Evolutionary conservation across 2,797 vertebrate genomes (phyloP).

Genomic region (Acipenser oxyrinchus): DNA sequence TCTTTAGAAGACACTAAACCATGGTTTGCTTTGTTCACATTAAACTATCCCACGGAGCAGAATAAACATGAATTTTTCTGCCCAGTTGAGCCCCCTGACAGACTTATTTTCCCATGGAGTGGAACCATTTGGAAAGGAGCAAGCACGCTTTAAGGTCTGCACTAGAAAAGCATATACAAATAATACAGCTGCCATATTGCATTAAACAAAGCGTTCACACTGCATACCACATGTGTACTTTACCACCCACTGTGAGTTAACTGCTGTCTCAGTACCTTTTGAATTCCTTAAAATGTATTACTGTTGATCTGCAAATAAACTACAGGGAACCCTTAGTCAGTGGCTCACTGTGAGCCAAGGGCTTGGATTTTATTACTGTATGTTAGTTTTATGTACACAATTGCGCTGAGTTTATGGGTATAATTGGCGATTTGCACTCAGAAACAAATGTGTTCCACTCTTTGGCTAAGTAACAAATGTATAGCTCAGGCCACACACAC

Average conservation of each 20-base stretch:
- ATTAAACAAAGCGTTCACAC: background rate
- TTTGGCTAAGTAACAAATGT: background rate
- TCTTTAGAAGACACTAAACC: too few species aligned
- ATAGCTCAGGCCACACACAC: background rate
- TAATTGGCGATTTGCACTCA: background rate
- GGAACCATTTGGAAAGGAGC: too few species aligned
- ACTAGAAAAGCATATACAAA: background rate
- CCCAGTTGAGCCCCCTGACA: too few species aligned
- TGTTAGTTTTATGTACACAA: background rate
- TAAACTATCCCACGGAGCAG: too few species aligned
- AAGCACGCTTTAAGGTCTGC: background rate
- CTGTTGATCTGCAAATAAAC: background rate
- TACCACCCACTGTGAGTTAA: constrained; percentile 15
- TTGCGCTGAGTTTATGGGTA: background rate
- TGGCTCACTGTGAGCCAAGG: too few species aligned
- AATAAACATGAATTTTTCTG: too few species aligned
- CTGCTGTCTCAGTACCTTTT: constrained; percentile 5
- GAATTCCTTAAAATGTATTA: too few species aligned
- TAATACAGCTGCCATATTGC: background rate
- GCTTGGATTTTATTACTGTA: background rate
- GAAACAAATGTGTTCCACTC: background rate
- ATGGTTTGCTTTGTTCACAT: too few species aligned
- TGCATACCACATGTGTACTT: background rate
- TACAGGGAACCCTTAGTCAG: background rate
- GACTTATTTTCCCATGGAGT: too few species aligned